A percentile compares a stretch with the other conserved stretches of the same genome.
phyloP scores from a whole-genome alignment of 2,113 vertebrate species.

The Progne subis region DNA sequence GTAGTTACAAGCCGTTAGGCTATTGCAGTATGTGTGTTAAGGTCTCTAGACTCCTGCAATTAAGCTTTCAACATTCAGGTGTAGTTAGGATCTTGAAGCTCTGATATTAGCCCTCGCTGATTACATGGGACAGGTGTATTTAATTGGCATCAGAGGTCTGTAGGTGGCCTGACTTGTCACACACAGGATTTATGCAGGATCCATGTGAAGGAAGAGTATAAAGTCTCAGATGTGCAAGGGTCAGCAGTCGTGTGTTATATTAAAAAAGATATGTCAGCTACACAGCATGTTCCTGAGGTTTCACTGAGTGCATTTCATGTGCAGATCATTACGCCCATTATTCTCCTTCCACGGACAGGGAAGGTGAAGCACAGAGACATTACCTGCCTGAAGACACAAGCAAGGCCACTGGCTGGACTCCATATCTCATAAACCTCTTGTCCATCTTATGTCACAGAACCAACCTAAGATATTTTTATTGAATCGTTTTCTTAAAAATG shows the following conservation, averaged over 20 bases:
- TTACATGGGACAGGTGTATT: not conserved
- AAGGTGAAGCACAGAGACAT: not conserved
- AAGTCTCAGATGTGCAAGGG: not conserved
- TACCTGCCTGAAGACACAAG: not conserved
- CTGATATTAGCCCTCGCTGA: not conserved
- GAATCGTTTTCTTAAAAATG: not conserved
- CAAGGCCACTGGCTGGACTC: not conserved
- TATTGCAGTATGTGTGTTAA: accelerated
- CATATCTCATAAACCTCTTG: not conserved
- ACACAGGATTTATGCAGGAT: not conserved
- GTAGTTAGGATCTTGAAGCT: not conserved
- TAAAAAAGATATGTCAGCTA: not conserved
- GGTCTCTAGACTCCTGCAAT: not conserved
- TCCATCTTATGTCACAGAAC: accelerated
- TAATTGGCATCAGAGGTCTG: accelerated
- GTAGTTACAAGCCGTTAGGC: not conserved
- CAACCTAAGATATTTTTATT: not conserved
- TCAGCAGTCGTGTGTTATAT: not conserved
- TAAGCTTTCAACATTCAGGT: not conserved
- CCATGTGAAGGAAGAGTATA: not conserved
- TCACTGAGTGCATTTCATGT: not conserved
- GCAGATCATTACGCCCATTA: not conserved
- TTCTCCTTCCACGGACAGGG: not conserved
- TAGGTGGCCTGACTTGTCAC: not conserved
- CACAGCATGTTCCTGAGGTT: not conserved